Conservation (phyloP, 1,140 invertebrate species). For the Trichonephila clavipes region DNA sequence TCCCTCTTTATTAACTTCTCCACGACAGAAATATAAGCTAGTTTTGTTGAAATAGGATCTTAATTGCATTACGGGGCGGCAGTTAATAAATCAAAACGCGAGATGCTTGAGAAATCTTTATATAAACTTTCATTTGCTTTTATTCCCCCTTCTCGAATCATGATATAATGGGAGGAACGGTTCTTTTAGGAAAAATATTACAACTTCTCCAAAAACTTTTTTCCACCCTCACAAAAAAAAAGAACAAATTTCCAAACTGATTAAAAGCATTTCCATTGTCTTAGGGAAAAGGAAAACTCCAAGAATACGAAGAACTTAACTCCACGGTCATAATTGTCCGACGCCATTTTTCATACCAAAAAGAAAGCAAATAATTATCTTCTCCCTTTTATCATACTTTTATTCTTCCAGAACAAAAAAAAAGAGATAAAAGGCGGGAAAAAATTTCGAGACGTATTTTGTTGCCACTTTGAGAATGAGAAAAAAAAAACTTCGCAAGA, state of each 20-base stretch:
- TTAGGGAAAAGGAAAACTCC: conserved; percentile 4
- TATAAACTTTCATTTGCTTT: background rate
- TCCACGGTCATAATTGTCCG: conserved; percentile 23
- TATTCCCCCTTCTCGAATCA: background rate
- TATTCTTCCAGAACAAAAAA: conserved; percentile 26
- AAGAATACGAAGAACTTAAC: conserved; percentile 15
- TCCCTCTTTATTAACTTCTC: background rate
- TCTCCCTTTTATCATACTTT: background rate
- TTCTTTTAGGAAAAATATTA: background rate
- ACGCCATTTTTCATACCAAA: conserved; percentile 21
- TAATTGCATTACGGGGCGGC: background rate
- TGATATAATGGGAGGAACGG: conserved; percentile 2
- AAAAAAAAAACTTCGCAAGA: background rate
- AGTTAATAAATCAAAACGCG: background rate
- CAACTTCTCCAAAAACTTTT: background rate
- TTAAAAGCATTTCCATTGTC: conserved; percentile 5
- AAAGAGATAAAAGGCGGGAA: background rate
- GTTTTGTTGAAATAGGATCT: background rate
- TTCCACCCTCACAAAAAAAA: background rate
- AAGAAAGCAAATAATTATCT: conserved; percentile 48
- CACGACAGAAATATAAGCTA: background rate
- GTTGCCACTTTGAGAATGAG: background rate
- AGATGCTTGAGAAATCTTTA: background rate
- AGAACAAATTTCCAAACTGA: background rate
- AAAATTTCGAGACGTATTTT: background rate